Conservation (phyloP, 2,888 invertebrate species). For the Brachyopa scutellaris region DNA sequence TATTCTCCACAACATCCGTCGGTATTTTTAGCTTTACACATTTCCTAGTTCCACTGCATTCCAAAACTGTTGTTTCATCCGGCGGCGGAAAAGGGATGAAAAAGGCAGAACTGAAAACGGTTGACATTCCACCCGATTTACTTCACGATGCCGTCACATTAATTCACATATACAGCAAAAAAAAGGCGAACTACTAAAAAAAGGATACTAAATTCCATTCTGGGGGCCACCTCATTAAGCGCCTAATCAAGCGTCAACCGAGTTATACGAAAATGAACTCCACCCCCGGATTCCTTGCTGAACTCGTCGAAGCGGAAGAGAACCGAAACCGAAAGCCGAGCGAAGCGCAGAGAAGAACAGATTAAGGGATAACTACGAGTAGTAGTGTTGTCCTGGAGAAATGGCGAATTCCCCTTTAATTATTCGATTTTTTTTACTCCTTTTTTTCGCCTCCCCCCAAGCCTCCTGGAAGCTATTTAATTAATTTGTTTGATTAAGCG, state of each 20-base stretch:
- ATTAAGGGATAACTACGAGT: constrained; percentile 34
- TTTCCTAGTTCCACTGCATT: no score
- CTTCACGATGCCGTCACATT: neutral
- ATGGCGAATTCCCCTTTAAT: constrained; percentile 48
- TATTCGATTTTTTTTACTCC: neutral
- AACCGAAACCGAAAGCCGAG: constrained; percentile 51
- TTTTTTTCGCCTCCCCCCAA: neutral
- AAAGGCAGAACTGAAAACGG: no score
- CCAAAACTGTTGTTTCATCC: no score
- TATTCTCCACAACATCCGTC: no score
- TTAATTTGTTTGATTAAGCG: constrained; percentile 68
- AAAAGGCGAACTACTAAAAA: neutral
- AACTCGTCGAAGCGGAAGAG: constrained; percentile 1
- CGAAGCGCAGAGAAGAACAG: constrained; percentile 37
- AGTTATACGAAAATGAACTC: constrained; percentile 61
- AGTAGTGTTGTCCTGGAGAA: constrained; percentile 19
- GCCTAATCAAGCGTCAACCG: constrained; percentile 78
- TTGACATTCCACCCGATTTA: constrained; percentile 53
- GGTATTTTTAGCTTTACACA: no score
- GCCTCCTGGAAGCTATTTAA: constrained; percentile 54
- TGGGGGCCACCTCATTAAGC: constrained; percentile 79
- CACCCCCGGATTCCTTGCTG: constrained; percentile 2
- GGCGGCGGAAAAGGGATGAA: no score
- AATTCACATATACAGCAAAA: neutral
- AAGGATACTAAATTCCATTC: constrained; percentile 42